Base-by-base conservation (phyloP, 2,888 invertebrate genomes). In the Xestia xanthographa region DNA sequence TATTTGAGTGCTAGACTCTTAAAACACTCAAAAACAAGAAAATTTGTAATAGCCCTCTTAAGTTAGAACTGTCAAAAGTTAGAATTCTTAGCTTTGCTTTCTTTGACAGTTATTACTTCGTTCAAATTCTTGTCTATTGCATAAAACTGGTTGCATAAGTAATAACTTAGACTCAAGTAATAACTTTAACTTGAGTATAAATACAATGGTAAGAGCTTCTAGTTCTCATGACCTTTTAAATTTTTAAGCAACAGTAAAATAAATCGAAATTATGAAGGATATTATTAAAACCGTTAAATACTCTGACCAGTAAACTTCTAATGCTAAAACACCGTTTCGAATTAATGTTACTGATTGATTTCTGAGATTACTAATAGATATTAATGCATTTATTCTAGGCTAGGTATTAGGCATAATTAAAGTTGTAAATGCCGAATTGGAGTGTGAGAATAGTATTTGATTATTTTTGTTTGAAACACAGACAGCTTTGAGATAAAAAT, bases 321-420 rank as follows among this genome's bases (percentile, higher is more conserved):
- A 43, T 76, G 67, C 20, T 38, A 26, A 67, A 67, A 62, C 20
- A 82, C 82, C 63, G 82, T 79, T 67, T 56, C 12, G 12, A 65
- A 79, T 76, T 34, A 48, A 82, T 53, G 29, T 62, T 63, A 26
- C 41, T 65, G 45, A 68, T 67, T n/a, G 48, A 79, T 67, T 77
- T 68, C 29, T 29, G 8, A 81, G 43, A 62, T 82, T 43, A 58
- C n/a, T 68, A 82, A 75, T 66, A 45, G 20, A 65, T 41, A 53
- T 66, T 26, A 79, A 53, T 80, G 14, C 14, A 43, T 60, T 50
- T 22, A 79, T 43, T 68, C 3, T 38, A 50, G 26, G 11, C 82
- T 63, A 34, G 14, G 20, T n/a, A 56, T 62, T 62, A 53, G 9
- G 12, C 0, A 17, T 56, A 20, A 81, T 81, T 75, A 41, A 75